Evolutionary conservation across 2,113 vertebrate genomes (phyloP).

Genomic region (Carlito syrichta): DNA sequence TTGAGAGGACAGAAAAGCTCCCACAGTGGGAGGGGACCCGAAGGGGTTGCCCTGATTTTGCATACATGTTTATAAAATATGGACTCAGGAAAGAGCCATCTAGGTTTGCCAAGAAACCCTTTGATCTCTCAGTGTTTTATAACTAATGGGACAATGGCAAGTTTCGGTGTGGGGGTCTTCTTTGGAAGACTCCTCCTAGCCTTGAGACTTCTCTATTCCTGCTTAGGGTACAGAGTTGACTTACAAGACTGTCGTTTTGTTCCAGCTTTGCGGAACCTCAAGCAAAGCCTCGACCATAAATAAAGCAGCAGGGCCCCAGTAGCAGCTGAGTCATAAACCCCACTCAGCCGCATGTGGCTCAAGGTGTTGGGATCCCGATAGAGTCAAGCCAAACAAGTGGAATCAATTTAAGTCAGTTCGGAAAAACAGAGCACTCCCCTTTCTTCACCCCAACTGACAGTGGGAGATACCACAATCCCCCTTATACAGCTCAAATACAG

Average conservation of each 20-base stretch:
- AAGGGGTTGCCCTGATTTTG: no score
- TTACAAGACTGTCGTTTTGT: neutral
- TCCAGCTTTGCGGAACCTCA: slow-evolving; percentile 3
- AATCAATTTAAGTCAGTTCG: slow-evolving; percentile 54
- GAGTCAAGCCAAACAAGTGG: slow-evolving; percentile 50
- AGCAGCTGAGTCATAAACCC: slow-evolving; percentile 42
- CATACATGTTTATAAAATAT: slow-evolving; percentile 38
- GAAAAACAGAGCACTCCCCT: neutral
- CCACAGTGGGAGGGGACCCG: no score
- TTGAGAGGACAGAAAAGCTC: no score
- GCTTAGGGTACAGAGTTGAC: neutral
- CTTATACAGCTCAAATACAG: neutral
- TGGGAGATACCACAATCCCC: neutral
- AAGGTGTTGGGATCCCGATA: slow-evolving; percentile 28
- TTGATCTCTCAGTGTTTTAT: neutral
- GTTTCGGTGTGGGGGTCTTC: neutral
- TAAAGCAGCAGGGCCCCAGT: neutral
- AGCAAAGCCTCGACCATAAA: slow-evolving; percentile 29
- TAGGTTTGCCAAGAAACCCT: slow-evolving; percentile 43
- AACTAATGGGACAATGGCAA: neutral
- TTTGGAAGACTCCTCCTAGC: neutral
- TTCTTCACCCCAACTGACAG: neutral
- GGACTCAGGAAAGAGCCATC: neutral
- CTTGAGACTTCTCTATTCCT: neutral
- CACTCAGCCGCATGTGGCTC: slow-evolving; percentile 17